Conservation (phyloP, 2,888 invertebrate species). For the Watsonalla binaria region DNA sequence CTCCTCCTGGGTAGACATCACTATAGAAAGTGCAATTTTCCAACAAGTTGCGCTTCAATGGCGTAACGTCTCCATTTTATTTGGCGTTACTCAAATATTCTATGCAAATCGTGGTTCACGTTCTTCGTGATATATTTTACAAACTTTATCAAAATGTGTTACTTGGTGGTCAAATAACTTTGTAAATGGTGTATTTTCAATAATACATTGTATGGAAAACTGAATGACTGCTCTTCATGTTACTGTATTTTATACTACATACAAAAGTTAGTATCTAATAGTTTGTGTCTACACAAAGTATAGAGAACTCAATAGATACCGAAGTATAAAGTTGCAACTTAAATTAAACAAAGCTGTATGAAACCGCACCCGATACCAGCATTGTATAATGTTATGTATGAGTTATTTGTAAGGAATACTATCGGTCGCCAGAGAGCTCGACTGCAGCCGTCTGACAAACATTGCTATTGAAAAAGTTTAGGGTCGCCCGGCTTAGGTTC, state of each 20-base stretch:
- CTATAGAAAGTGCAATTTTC: conserved; percentile 15
- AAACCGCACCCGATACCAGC: conserved; percentile 11
- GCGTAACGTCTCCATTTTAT: conserved; percentile 8
- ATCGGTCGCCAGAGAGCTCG: conserved; percentile 12
- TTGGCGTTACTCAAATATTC: background rate
- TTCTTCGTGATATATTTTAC: too few species aligned
- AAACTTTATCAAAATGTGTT: too few species aligned
- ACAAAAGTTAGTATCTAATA: too few species aligned
- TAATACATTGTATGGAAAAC: too few species aligned
- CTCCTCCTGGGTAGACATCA: conserved; percentile 13
- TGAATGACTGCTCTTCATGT: too few species aligned
- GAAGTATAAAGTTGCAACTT: background rate
- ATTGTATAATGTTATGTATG: conserved; percentile 14
- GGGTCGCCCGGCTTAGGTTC: conserved; percentile 40
- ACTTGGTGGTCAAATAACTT: too few species aligned
- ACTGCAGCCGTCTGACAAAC: conserved; percentile 39
- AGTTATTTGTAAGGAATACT: conserved; percentile 25
- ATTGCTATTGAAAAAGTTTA: conserved; percentile 56
- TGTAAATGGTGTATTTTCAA: too few species aligned
- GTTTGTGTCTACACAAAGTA: too few species aligned
- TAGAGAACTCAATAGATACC: background rate
- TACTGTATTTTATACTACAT: too few species aligned
- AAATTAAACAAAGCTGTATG: conserved; percentile 7
- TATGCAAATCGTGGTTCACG: too few species aligned
- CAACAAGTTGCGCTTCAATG: conserved; percentile 16